Evolutionary conservation across 2,888 invertebrate species (phyloP).

Genomic region (Piscicola geometra): DNA sequence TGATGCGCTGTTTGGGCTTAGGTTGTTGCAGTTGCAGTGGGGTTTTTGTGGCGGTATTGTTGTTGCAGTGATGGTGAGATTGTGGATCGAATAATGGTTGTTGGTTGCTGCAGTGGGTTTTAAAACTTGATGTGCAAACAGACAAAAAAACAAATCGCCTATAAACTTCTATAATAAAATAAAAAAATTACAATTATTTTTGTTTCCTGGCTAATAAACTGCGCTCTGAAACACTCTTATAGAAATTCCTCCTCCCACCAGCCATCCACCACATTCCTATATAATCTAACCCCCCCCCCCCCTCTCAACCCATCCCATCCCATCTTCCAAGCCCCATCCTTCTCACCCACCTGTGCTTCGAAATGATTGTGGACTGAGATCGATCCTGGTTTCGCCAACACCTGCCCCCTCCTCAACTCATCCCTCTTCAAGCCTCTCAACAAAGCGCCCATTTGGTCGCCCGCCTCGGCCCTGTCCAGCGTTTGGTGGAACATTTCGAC

Average conservation of each 20-base stretch:
- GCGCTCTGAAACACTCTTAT: not conserved
- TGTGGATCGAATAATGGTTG: too few species aligned
- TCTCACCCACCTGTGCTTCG: constrained; percentile 60
- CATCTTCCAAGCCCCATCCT: not conserved
- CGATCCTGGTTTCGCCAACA: constrained; percentile 57
- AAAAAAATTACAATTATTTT: too few species aligned
- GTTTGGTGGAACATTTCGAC: constrained; percentile 50
- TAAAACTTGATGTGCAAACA: too few species aligned
- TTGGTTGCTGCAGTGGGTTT: too few species aligned
- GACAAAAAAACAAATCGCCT: not conserved
- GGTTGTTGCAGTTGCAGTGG: too few species aligned
- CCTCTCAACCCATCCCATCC: not conserved
- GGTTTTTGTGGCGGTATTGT: too few species aligned
- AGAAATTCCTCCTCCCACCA: not conserved
- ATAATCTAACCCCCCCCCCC: not conserved
- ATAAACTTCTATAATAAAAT: too few species aligned
- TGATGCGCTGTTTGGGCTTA: too few species aligned
- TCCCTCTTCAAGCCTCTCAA: constrained; percentile 70
- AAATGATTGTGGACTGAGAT: constrained; percentile 59
- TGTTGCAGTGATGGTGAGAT: too few species aligned
- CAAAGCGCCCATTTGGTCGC: constrained; percentile 82
- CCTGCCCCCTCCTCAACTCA: constrained; percentile 75
- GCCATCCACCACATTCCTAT: not conserved
- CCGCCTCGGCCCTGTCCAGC: constrained; percentile 59
- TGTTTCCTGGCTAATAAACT: too few species aligned